Evolutionary conservation across 2,888 invertebrate genomes (phyloP).

Genomic region (Leptothorax acervorum): DNA sequence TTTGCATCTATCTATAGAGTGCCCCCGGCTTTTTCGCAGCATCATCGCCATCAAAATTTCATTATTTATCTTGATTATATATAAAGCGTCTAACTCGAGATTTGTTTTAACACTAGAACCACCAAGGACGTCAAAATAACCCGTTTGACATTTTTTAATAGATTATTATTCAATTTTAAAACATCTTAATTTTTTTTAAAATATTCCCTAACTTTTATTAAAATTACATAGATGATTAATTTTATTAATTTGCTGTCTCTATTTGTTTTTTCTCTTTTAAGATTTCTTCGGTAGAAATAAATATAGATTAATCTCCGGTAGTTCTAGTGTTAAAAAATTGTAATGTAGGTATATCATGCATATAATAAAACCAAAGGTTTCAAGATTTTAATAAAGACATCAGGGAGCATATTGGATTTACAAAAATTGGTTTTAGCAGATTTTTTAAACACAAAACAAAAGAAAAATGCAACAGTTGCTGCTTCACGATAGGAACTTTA

Average conservation of each 20-base stretch:
- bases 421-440: neutral
- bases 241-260: too few species aligned
- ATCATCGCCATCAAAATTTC: neutral
- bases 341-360: neutral
- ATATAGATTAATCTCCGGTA: too few species aligned
- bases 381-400: neutral
- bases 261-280: too few species aligned
- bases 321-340: neutral
- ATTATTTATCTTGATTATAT: neutral
- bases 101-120: neutral
- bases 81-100: neutral
- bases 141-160: too few species aligned
- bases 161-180: too few species aligned
- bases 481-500: neutral
- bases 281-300: too few species aligned
- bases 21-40: neutral
- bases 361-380: neutral
- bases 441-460: neutral
- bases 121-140: too few species aligned
- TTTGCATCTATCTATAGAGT: conserved; percentile 16
- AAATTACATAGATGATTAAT: too few species aligned
- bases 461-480: neutral
- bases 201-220: too few species aligned
- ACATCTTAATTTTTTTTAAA: too few species aligned
- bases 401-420: neutral